These are phyloP conservation scores for Anguilla megastoma DNA, from an alignment of 2,797 vertebrate genomes.

Conservation along the genomic window DNA sequence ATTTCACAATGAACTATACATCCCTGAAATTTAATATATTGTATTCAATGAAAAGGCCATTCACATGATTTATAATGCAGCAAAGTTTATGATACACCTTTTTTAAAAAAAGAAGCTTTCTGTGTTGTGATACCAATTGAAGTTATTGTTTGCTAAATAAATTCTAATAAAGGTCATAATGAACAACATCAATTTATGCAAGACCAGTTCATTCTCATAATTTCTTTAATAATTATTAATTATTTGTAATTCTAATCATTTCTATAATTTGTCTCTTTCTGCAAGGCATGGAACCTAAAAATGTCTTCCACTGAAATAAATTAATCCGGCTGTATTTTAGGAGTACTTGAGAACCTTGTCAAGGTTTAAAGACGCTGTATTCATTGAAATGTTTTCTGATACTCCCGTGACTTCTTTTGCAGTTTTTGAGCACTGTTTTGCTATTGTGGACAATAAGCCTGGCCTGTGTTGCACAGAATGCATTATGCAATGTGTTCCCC, in stretches of 20 bases:
- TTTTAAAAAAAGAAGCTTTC: background rate
- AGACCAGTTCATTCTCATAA: background rate
- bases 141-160: background rate
- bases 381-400: background rate
- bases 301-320: background rate
- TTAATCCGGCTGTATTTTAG: background rate
- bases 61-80: background rate
- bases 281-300: background rate
- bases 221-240: background rate
- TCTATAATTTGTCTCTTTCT: background rate
- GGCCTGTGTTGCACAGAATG: slow-evolving; percentile 46
- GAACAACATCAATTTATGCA: background rate
- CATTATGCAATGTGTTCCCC: slow-evolving; percentile 46
- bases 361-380: background rate
- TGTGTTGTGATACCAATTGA: background rate
- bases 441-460: slow-evolving; percentile 20
- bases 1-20: background rate
- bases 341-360: background rate
- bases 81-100: background rate
- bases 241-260: background rate
- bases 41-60: background rate
- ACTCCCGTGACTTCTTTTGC: background rate
- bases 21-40: background rate
- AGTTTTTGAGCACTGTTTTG: background rate
- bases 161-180: background rate